Evolutionary conservation across 2,113 vertebrate genomes (phyloP).

Genomic region (Hemiscyllium ocellatum): DNA sequence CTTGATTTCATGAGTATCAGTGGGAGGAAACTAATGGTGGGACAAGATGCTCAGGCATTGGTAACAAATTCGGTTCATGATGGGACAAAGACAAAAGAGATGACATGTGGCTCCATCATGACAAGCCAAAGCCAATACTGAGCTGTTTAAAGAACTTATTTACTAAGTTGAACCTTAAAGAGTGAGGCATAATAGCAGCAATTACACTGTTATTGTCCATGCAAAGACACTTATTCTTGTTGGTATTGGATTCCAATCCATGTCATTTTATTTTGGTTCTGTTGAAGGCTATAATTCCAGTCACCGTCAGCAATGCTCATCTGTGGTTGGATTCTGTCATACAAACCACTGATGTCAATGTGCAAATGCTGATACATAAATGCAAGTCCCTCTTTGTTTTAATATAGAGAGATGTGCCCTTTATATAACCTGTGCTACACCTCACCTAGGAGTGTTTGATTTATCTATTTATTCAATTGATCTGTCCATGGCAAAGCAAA

Average conservation of each 20-base stretch:
- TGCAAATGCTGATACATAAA: neutral
- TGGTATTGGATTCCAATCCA: neutral
- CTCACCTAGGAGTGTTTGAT: neutral
- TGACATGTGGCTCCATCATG: neutral
- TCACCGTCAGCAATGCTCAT: neutral
- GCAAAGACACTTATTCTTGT: neutral
- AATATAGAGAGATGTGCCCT: neutral
- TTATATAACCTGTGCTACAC: neutral
- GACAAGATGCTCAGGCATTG: too few species aligned
- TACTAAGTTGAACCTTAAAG: neutral
- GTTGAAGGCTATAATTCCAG: neutral
- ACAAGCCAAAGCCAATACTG: neutral
- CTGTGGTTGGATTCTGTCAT: neutral
- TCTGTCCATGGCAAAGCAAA: neutral
- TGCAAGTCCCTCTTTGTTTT: constrained; percentile 1
- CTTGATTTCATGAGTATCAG: neutral
- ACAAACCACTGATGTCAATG: neutral
- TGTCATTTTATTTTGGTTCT: neutral
- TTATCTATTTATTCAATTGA: constrained; percentile 32
- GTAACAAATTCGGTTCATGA: neutral
- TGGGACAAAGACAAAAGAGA: neutral
- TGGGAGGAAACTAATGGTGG: neutral
- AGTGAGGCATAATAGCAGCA: neutral
- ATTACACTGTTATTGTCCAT: neutral
- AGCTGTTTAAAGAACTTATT: neutral